Conservation (phyloP, 2,888 invertebrate species). For the Gandaritis pyraliata region DNA sequence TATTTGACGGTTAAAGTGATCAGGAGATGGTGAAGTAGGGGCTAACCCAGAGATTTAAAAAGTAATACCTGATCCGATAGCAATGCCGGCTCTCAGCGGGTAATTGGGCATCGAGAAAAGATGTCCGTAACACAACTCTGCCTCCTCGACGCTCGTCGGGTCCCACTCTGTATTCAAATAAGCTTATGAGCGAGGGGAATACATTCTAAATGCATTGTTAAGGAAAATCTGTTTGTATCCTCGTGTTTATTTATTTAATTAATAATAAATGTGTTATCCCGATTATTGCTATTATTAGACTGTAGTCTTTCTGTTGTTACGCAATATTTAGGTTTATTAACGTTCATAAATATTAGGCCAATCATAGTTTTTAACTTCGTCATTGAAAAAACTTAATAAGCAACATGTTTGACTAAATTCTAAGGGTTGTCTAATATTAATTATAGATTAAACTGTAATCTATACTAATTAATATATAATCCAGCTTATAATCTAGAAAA, state of each 20-base stretch:
- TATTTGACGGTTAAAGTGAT: too few relatives aligned
- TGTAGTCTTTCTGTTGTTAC: too few relatives aligned
- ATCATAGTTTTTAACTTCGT: too few relatives aligned
- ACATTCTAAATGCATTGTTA: background rate
- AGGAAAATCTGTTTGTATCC: background rate
- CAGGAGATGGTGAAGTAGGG: too few relatives aligned
- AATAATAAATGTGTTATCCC: background rate
- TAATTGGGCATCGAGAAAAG: constrained; percentile 69
- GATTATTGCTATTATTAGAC: background rate
- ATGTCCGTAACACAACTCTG: constrained; percentile 76
- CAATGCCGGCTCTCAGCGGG: constrained; percentile 66
- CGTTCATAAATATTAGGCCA: too few relatives aligned
- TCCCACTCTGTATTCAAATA: constrained; percentile 68
- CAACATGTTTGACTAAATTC: too few relatives aligned
- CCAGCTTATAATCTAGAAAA: too few relatives aligned
- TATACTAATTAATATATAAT: too few relatives aligned
- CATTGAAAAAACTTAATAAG: too few relatives aligned
- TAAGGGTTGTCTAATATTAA: too few relatives aligned
- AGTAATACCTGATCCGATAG: constrained; percentile 63
- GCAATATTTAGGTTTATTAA: too few relatives aligned
- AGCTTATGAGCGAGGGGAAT: background rate
- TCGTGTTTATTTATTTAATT: background rate
- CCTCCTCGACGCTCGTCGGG: constrained; percentile 69
- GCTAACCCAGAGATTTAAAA: background rate
- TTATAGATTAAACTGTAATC: too few relatives aligned